phyloP scores from a whole-genome alignment of 1,140 invertebrate species.

The Drosophila pseudoobscura region DNA sequence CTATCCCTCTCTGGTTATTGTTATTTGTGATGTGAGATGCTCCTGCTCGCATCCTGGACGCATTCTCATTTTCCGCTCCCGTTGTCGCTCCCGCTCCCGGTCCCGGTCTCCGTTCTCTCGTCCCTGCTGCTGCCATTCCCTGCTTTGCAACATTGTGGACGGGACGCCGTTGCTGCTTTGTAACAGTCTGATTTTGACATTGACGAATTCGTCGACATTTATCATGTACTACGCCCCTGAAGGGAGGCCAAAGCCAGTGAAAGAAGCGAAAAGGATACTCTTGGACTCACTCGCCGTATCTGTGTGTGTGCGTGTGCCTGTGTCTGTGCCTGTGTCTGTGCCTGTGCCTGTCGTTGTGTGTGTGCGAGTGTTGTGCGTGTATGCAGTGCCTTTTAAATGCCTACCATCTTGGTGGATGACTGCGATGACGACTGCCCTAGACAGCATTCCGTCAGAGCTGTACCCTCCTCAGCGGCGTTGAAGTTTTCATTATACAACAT shows the following conservation, averaged over 20 bases:
- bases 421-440: constrained; percentile 40
- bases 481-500: constrained; percentile 54
- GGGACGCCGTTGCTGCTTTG: constrained; percentile 53
- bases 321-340: constrained; percentile 1
- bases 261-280: constrained; percentile 60
- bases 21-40: constrained; percentile 38
- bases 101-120: too few relatives aligned
- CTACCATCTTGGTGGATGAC: constrained; percentile 57
- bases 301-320: constrained; percentile 5
- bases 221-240: constrained; percentile 64
- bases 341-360: constrained; percentile 4
- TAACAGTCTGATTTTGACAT: constrained; percentile 81
- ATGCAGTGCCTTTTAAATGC: constrained; percentile 46
- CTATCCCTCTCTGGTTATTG: constrained; percentile 8
- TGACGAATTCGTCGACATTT: constrained; percentile 73
- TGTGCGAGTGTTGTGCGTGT: constrained; percentile 6
- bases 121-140: constrained; percentile 12
- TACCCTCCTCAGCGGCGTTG: constrained; percentile 41
- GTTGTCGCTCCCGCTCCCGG: constrained; percentile 2
- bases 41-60: constrained; percentile 43
- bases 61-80: constrained; percentile 26
- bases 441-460: constrained; percentile 59
- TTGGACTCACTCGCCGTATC: constrained; percentile 29
- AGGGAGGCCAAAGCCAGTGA: constrained; percentile 40
- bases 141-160: constrained; percentile 34